A percentile compares a stretch with the other conserved stretches of the same genome.
Conservation (phyloP, 2,888 invertebrate genomes). For the Dicyrtomina minuta region DNA sequence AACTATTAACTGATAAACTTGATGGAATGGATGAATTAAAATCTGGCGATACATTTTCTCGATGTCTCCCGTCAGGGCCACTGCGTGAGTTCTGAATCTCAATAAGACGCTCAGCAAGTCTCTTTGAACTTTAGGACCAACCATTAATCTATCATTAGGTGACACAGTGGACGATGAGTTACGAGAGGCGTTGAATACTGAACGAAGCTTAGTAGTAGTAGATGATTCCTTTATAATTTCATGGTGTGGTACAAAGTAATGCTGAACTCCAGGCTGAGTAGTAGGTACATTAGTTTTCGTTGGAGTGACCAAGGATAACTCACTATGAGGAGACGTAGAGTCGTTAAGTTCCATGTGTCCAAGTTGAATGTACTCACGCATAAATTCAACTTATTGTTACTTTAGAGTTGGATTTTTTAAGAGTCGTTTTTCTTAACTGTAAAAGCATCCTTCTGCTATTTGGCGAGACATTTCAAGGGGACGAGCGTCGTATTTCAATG, state of each 20-base stretch:
- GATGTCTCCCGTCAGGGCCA: slow-evolving; percentile 53
- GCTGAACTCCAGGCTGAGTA: too few relatives aligned
- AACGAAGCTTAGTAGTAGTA: too few relatives aligned
- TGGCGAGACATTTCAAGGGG: background rate
- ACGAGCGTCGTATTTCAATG: background rate
- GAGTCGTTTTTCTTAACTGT: background rate
- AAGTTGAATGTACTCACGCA: background rate
- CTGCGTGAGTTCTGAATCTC: slow-evolving; percentile 50
- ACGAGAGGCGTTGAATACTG: slow-evolving; percentile 55
- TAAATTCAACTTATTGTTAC: background rate
- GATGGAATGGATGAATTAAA: slow-evolving; percentile 47
- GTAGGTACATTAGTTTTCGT: background rate
- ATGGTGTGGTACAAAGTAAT: slow-evolving; percentile 54
- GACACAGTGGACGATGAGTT: slow-evolving; percentile 46
- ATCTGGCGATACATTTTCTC: slow-evolving; percentile 54
- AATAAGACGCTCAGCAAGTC: slow-evolving; percentile 51
- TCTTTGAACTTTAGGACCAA: slow-evolving; percentile 53
- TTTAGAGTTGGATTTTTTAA: background rate
- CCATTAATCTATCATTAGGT: slow-evolving; percentile 53
- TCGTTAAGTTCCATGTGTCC: background rate
- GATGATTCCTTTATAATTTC: slow-evolving; percentile 50
- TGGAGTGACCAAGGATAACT: background rate
- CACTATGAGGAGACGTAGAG: background rate
- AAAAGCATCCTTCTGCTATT: background rate
- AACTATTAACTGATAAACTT: slow-evolving; percentile 55